Evolutionary conservation across 2,888 invertebrate genomes (phyloP).

Genomic region (Horisme vitalbata): DNA sequence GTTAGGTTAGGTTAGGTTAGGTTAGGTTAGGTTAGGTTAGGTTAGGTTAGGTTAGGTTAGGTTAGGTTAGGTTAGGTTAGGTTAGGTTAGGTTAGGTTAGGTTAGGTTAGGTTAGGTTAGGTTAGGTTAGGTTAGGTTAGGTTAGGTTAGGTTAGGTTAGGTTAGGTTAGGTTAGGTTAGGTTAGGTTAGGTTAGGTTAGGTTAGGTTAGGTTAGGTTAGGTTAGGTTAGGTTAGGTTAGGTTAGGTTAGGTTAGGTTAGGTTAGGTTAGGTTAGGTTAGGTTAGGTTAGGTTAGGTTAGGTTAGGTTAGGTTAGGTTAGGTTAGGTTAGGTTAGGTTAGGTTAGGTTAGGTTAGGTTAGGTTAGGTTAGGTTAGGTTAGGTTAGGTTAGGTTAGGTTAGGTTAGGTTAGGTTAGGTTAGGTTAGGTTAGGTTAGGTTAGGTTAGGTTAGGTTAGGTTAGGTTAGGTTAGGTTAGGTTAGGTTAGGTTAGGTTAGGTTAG

Average conservation of each 20-base stretch:
- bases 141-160: slow-evolving; percentile 2
- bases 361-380: slow-evolving; percentile 3
- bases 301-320: slow-evolving; percentile 2
- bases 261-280: slow-evolving; percentile 3
- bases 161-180: slow-evolving; percentile 3
- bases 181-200: slow-evolving; percentile 3
- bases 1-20: slow-evolving; percentile 3
- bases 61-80: slow-evolving; percentile 3
- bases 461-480: slow-evolving; percentile 3
- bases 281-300: slow-evolving; percentile 1
- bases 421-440: slow-evolving; percentile 3
- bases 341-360: slow-evolving; percentile 3
- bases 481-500: slow-evolving; percentile 3
- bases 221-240: slow-evolving; percentile 3
- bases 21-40: slow-evolving; percentile 3
- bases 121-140: slow-evolving; percentile 2
- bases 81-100: slow-evolving; percentile 3
- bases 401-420: slow-evolving; percentile 2
- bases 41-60: slow-evolving; percentile 2
- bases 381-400: slow-evolving; percentile 1
- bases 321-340: slow-evolving; percentile 3
- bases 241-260: slow-evolving; percentile 3
- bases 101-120: slow-evolving; percentile 2
- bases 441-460: slow-evolving; percentile 2
- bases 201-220: slow-evolving; percentile 2